Evolutionary conservation across 2,888 invertebrate genomes (phyloP), one percentile per base, ranked within the genome.

Genomic region (Liopterus haemorrhoidalis): DNA sequence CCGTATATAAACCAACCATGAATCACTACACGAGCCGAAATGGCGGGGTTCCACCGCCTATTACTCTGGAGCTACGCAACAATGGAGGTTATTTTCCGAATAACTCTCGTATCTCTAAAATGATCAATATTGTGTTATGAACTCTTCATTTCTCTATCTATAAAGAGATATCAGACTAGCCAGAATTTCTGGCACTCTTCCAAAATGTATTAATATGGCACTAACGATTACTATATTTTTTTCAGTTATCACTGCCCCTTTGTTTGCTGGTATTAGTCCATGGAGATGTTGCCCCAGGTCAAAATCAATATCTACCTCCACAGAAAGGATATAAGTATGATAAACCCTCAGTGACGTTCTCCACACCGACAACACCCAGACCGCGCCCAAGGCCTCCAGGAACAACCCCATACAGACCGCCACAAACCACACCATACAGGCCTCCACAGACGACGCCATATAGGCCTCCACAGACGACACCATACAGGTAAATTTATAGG

Each of bases 231-330:
- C 31, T 38, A 11, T 54, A 53, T 51, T 54, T 16, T 38, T 70
- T 69, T 1, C 71, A 79, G 78, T 70, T 76, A 68, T 67, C 68
- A 60, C 59, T 75, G 39, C 66, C 72, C 14, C 64, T 72, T 45
- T 58, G 72, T 45, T 68, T 74, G 46, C 66, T 71, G 5, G 65
- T 70, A 36, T 65, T 69, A 38, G 59, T 73, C 50, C 54, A 54
- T 39, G 74, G 72, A 50, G 70, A 77, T 54, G 72, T 76, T 39
- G 70, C 74, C 31, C 79, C 81, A 2, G 81, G 81, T 9, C 78
- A 79, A 49, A 82, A 84, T 62, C 81, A 81, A 43, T 88, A 88
- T 68, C 74, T 88, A 40, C 88, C 88, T 14, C 78, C 78, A 3
- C 78, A 75, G 59, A 79, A 80, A 55, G 85, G 85, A 11, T 88